Evolutionary conservation across 2,797 vertebrate species (phyloP).

Genomic region (Tamandua tetradactyla): DNA sequence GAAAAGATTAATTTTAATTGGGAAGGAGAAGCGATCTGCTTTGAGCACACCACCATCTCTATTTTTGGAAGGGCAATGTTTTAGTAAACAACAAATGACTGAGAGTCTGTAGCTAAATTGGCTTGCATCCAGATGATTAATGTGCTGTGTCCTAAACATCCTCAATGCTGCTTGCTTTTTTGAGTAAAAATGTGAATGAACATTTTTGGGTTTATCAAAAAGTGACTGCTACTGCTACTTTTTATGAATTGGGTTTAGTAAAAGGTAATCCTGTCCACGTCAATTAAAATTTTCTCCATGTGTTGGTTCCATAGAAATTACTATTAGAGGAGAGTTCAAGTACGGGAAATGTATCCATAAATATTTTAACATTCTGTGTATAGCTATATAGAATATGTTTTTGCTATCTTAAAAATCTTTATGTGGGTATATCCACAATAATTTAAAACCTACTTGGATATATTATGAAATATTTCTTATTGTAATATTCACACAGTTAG

Average conservation of each 20-base stretch:
- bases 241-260: neutral
- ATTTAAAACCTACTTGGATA: neutral
- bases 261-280: neutral
- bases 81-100: neutral
- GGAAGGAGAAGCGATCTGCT: neutral
- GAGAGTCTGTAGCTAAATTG: neutral
- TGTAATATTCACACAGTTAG: neutral
- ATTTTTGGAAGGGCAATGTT: neutral
- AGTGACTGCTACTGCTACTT: neutral
- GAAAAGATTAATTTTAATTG: conserved; percentile 32
- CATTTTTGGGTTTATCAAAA: neutral
- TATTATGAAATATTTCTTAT: neutral
- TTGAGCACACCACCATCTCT: neutral
- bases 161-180: neutral
- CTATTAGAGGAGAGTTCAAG: neutral
- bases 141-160: neutral
- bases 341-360: neutral
- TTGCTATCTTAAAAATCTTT: neutral
- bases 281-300: neutral
- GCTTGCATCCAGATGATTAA: neutral
- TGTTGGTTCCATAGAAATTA: too few relatives aligned
- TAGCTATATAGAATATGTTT: neutral
- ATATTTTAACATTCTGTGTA: neutral
- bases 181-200: neutral
- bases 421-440: neutral